A percentile compares a stretch with the other conserved stretches of the same genome.
These are phyloP conservation scores for Oppia nitens DNA, from an alignment of 1,140 invertebrate genomes.

Conservation along the genomic window DNA sequence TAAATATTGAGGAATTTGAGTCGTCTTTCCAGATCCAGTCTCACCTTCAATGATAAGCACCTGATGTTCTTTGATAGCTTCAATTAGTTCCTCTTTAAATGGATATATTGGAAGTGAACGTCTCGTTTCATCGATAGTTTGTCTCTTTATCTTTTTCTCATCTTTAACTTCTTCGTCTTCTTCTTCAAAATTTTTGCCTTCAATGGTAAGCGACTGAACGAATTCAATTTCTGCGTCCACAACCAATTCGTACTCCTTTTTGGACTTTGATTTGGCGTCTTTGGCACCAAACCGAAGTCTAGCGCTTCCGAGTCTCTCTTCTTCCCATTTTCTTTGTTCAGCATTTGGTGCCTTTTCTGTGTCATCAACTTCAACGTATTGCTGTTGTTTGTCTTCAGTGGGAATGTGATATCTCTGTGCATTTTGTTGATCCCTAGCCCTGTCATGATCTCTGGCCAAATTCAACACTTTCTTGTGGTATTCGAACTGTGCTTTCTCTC, in stretches of 20 bases:
- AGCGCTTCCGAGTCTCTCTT: constrained; percentile 87
- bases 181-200: constrained; percentile 41
- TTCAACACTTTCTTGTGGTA: constrained; percentile 80
- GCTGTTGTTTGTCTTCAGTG: constrained; percentile 38
- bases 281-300: constrained; percentile 81
- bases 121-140: constrained; percentile 79
- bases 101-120: constrained; percentile 84
- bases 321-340: constrained; percentile 95
- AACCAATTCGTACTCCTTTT: constrained; percentile 76
- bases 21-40: constrained; percentile 94
- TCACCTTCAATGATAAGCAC: constrained; percentile 88
- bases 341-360: constrained; percentile 67
- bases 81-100: constrained; percentile 71
- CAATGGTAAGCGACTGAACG: constrained; percentile 75
- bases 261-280: constrained; percentile 45
- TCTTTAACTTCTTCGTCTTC: constrained; percentile 30
- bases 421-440: constrained; percentile 73
- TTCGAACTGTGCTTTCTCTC: constrained; percentile 61
- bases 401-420: constrained; percentile 88
- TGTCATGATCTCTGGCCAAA: constrained; percentile 87
- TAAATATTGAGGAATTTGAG: constrained; percentile 95
- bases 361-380: constrained; percentile 73
- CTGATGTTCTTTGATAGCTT: constrained; percentile 74
- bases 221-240: constrained; percentile 96
- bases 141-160: constrained; percentile 45